Evolutionary conservation across 2,888 invertebrate species (phyloP).

Genomic region (Galerucella pusilla): DNA sequence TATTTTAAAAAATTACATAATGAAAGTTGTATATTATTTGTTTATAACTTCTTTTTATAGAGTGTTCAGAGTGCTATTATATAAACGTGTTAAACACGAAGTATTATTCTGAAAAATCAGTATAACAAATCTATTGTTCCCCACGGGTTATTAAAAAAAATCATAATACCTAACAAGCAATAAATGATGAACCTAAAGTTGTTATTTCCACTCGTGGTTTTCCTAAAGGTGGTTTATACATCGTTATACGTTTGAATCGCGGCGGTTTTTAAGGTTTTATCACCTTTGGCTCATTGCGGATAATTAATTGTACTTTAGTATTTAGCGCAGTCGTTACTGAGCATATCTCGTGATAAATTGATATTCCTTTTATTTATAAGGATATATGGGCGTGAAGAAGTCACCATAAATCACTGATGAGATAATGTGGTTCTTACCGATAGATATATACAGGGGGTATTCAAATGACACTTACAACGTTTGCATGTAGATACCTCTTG

Average conservation of each 20-base stretch:
- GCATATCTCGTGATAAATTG: constrained; percentile 34
- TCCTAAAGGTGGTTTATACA: constrained; percentile 28
- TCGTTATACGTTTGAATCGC: constrained; percentile 22
- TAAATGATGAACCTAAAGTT: constrained; percentile 24
- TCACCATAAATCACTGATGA: constrained; percentile 41
- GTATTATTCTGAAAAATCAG: too few species aligned
- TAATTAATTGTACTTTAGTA: constrained; percentile 35
- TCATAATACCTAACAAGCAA: not conserved
- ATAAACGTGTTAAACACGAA: too few species aligned
- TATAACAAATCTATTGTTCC: too few species aligned
- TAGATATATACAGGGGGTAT: constrained; percentile 18
- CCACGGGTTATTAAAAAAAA: too few species aligned
- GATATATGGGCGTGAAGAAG: constrained; percentile 38
- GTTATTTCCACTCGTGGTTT: constrained; percentile 29
- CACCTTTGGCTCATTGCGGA: constrained; percentile 35
- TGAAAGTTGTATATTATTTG: too few species aligned
- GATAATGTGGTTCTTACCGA: constrained; percentile 33
- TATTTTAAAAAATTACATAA: too few species aligned
- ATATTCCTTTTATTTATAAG: constrained; percentile 36
- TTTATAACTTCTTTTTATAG: too few species aligned
- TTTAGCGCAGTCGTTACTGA: constrained; percentile 37
- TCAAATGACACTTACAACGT: too few species aligned
- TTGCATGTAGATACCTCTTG: too few species aligned
- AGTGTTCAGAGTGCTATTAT: too few species aligned
- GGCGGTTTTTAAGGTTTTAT: constrained; percentile 34